A percentile compares a stretch with the other conserved stretches of the same genome.
Conservation (phyloP, 1,140 invertebrate species). For the Neodiprion fabricii region DNA sequence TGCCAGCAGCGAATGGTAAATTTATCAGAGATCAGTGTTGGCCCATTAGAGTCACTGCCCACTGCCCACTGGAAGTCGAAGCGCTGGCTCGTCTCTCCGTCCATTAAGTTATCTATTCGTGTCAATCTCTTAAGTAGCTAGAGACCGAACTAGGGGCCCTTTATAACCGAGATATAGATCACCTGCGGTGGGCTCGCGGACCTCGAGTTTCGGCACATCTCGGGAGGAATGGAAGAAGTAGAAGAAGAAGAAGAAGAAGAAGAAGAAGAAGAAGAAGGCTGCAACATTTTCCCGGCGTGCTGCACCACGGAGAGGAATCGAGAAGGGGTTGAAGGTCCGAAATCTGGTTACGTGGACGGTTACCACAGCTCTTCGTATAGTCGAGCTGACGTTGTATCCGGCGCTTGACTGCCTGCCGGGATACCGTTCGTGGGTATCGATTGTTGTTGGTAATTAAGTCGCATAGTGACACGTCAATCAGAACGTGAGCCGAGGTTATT, state of each 20-base stretch:
- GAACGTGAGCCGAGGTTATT: constrained; percentile 55
- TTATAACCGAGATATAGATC: constrained; percentile 35
- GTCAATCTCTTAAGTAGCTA: constrained; percentile 55
- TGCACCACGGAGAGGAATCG: not conserved
- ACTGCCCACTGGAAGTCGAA: constrained; percentile 26
- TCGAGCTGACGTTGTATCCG: constrained; percentile 14
- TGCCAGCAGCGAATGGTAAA: constrained; percentile 17
- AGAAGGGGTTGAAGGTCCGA: constrained; percentile 1
- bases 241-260: not conserved
- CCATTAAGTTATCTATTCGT: constrained; percentile 54
- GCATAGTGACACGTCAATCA: constrained; percentile 57
- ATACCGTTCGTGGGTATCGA: constrained; percentile 40
- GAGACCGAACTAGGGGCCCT: constrained; percentile 39
- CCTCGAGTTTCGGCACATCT: not conserved
- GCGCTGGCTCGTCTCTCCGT: constrained; percentile 23
- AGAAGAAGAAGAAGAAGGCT: not conserved
- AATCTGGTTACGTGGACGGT: constrained; percentile 19
- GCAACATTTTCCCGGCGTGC: not conserved
- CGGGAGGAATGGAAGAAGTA: constrained; percentile 12
- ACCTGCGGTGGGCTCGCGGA: constrained; percentile 17
- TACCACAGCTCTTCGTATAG: constrained; percentile 12
- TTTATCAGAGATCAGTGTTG: constrained; percentile 39
- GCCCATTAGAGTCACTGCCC: constrained; percentile 40
- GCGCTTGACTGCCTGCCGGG: constrained; percentile 17
- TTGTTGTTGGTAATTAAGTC: constrained; percentile 61